Conservation (phyloP, 2,797 vertebrate species). For the Tachyglossus aculeatus region DNA sequence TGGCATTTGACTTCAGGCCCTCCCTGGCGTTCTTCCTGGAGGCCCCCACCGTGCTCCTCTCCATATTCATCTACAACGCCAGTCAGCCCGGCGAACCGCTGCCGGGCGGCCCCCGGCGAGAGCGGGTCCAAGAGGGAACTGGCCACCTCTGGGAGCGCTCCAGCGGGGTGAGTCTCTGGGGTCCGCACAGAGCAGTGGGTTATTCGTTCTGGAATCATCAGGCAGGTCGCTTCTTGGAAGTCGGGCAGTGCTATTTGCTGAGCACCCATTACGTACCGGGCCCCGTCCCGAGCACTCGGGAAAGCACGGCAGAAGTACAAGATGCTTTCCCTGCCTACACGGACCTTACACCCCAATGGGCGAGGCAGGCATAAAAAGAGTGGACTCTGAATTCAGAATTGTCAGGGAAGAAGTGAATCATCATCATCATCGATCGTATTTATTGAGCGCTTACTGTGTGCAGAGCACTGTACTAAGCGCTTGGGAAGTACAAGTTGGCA, state of each 20-base stretch:
- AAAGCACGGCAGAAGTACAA: background rate
- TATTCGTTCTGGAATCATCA: background rate
- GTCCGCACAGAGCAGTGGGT: background rate
- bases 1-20: slow-evolving; percentile 92
- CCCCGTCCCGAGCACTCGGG: background rate
- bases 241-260: background rate
- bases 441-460: too few relatives aligned
- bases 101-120: slow-evolving; percentile 79
- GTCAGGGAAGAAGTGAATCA: too few relatives aligned
- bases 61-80: slow-evolving; percentile 94
- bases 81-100: slow-evolving; percentile 77
- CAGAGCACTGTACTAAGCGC: too few relatives aligned
- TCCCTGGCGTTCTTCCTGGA: slow-evolving; percentile 93
- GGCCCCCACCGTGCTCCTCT: slow-evolving; percentile 90
- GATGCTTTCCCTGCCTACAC: background rate
- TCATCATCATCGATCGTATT: too few relatives aligned
- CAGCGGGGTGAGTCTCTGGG: slow-evolving; percentile 86
- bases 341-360: too few relatives aligned
- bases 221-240: background rate
- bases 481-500: too few relatives aligned
- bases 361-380: too few relatives aligned
- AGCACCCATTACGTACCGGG: background rate
- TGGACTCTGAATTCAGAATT: too few relatives aligned
- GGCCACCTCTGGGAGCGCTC: slow-evolving; percentile 87
- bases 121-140: slow-evolving; percentile 84